Percentiles rank a stretch among this genome's conserved stretches.
phyloP scores from a whole-genome alignment of 2,113 vertebrate species.

The Sula dactylatra region DNA sequence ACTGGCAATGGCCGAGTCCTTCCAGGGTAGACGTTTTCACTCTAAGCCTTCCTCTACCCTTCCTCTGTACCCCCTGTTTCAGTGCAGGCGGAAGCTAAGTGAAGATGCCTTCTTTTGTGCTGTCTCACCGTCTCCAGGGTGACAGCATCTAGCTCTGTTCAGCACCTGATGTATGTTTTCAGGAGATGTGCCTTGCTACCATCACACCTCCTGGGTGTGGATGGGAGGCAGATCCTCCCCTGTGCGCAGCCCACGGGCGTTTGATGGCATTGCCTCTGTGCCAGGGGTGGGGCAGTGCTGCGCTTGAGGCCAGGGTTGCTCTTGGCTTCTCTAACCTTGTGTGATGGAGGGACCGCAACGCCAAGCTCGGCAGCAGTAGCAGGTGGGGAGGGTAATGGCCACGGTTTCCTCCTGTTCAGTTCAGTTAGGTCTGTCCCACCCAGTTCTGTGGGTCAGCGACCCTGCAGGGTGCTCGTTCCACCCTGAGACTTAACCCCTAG shows the following conservation, averaged over 20 bases:
- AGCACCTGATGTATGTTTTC: neutral
- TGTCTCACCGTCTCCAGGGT: neutral
- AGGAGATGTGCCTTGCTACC: neutral
- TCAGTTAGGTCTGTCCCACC: neutral
- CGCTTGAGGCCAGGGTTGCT: neutral
- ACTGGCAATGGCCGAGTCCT: neutral
- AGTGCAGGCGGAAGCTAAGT: neutral
- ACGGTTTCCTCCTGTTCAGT: neutral
- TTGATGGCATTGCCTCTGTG: neutral
- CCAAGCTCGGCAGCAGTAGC: neutral
- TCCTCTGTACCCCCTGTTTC: neutral
- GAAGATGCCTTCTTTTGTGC: neutral
- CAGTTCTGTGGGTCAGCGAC: neutral
- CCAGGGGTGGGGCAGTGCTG: neutral
- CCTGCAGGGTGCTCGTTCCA: neutral
- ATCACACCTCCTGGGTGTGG: neutral
- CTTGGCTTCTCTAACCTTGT: neutral
- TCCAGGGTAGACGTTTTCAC: neutral
- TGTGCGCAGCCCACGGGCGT: rapidly evolving
- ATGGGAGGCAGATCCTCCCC: neutral
- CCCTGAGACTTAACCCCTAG: neutral
- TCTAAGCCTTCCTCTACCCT: neutral
- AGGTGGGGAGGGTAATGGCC: neutral
- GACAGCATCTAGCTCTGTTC: neutral
- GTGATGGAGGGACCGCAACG: neutral